phyloP scores from a whole-genome alignment of 37 sponge, comb jelly and placozoan genomes.

The Theonella swinhoei region DNA sequence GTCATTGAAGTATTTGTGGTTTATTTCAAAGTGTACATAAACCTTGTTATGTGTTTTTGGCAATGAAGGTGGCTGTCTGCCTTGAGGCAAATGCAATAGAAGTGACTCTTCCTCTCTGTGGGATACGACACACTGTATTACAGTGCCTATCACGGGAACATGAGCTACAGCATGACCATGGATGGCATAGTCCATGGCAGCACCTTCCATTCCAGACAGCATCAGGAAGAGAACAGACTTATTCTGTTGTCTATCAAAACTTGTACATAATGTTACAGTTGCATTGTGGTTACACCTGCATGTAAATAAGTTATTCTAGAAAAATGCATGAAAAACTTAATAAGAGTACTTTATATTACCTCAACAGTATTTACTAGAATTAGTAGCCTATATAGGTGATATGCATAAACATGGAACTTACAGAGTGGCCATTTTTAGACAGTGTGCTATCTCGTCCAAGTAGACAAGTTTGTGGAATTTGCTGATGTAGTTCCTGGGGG shows the following conservation, averaged over 20 bases:
- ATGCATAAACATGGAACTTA: neutral
- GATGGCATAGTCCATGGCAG: constrained; percentile 2
- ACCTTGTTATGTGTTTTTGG: neutral
- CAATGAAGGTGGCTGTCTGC: neutral
- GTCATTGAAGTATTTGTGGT: constrained; percentile 42
- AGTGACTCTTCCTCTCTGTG: neutral
- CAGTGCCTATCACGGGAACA: neutral
- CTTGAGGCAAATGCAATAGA: neutral
- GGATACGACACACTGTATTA: neutral
- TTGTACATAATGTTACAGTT: neutral
- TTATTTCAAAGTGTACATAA: constrained; percentile 31
- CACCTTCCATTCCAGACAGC: neutral
- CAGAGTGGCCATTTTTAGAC: neutral
- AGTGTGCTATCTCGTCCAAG: neutral
- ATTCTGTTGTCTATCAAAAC: too few species aligned
- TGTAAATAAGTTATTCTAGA: neutral
- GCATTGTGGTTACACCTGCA: neutral
- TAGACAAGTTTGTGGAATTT: neutral
- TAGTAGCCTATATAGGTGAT: too few species aligned
- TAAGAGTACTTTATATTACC: too few species aligned
- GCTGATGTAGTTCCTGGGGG: neutral
- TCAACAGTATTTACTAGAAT: neutral
- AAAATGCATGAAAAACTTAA: too few species aligned
- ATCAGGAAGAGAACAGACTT: too few species aligned
- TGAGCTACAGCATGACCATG: neutral